These are phyloP conservation scores for Arnoldichthys spilopterus DNA, from an alignment of 2,797 vertebrate species.

Conservation along the genomic window DNA sequence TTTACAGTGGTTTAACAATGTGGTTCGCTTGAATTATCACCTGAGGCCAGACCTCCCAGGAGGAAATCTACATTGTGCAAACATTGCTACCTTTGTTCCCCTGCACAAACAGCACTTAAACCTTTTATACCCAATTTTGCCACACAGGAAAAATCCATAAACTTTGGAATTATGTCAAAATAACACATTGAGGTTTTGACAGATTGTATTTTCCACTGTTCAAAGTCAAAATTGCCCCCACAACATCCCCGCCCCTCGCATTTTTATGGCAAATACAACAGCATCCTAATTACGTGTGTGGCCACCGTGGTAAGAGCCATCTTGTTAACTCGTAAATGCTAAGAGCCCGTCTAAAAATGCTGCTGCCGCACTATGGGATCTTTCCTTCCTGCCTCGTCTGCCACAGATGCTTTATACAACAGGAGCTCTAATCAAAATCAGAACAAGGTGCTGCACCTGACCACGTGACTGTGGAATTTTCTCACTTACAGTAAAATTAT, in stretches of 20 bases:
- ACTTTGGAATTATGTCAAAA: constrained; percentile 83
- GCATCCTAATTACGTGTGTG: constrained; percentile 81
- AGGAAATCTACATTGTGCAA: constrained; percentile 74
- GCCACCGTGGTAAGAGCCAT: constrained; percentile 76
- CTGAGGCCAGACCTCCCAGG: constrained; percentile 81
- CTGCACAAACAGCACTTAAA: constrained; percentile 73
- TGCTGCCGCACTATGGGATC: constrained; percentile 73
- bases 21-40: constrained; percentile 70
- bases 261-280: constrained; percentile 83
- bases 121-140: constrained; percentile 76
- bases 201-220: constrained; percentile 82
- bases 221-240: constrained; percentile 75
- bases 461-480: not conserved
- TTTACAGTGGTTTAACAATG: constrained; percentile 68
- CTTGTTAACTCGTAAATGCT: constrained; percentile 77
- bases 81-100: constrained; percentile 76
- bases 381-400: constrained; percentile 70
- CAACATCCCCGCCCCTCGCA: constrained; percentile 69
- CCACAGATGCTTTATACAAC: constrained; percentile 67
- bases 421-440: constrained; percentile 54
- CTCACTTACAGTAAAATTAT: no score
- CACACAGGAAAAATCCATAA: constrained; percentile 82
- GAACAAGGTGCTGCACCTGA: constrained; percentile 12
- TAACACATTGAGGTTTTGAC: constrained; percentile 78
- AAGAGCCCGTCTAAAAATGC: constrained; percentile 74